A percentile compares a stretch with the other conserved stretches of the same genome.
Conservation (phyloP, 2,888 invertebrate genomes). For the Lucinisca nassula region DNA sequence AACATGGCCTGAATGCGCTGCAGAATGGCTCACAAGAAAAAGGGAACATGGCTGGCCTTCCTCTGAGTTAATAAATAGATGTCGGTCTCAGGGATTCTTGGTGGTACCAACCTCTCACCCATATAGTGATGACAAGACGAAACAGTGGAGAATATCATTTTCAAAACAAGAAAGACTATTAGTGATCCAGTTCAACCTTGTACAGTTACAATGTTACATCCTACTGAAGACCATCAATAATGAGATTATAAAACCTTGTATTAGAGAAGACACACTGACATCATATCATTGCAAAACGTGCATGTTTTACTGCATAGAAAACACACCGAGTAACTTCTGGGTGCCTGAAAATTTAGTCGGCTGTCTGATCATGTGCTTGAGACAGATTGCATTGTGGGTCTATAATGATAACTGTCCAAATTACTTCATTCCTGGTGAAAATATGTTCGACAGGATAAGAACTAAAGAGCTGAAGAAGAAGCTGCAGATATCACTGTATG, state of each 20-base stretch:
- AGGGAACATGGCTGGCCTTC: conserved; percentile 22
- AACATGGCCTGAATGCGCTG: conserved; percentile 31
- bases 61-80: neutral
- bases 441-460: conserved; percentile 22
- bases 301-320: conserved; percentile 24
- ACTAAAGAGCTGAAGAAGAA: neutral
- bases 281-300: conserved; percentile 52
- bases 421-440: conserved; percentile 38
- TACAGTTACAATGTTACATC: conserved; percentile 38
- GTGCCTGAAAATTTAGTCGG: neutral
- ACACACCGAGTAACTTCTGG: neutral
- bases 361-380: conserved; percentile 19
- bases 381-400: neutral
- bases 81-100: conserved; percentile 30
- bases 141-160: conserved; percentile 45
- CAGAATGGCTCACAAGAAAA: conserved; percentile 23
- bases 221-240: conserved; percentile 33
- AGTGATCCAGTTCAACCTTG: conserved; percentile 19
- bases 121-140: neutral
- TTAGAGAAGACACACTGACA: conserved; percentile 20
- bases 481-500: neutral
- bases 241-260: conserved; percentile 10
- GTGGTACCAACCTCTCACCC: conserved; percentile 36
- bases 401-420: conserved; percentile 27
- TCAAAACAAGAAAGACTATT: conserved; percentile 31